Evolutionary conservation across 2,888 invertebrate species (phyloP), one percentile per base, ranked within the genome.

Genomic region (Drosophila diplacantha): DNA sequence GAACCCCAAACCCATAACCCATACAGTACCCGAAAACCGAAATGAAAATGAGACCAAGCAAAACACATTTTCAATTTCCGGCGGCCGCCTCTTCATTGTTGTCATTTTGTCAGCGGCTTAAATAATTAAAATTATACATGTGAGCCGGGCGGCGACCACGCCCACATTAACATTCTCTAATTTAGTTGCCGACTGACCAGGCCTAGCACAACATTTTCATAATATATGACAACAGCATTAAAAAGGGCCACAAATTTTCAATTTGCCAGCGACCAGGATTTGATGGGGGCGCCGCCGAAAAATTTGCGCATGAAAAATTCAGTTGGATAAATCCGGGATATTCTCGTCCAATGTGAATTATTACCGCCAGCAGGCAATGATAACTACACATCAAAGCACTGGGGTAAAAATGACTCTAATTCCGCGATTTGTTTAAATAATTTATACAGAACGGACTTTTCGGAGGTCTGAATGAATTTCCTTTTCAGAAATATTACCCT

Each of bases 61-160:
- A 71, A 69, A 67, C 65, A 81, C 73, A 83, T 73, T 83, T 77
- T 77, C 75, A 77, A 83, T 78, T 83, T 83, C 81, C 83, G 43
- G 43, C 26, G 11, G 26, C 43, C 35, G 32, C 31, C 46, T 26
- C 35, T 35, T 51, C 20, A 41, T 52, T 69, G 56, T 57, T 70
- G 35, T 46, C 49, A 51, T 69, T 54, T 67, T 69, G 51, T 55
- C 56, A 57, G 38, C 43, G 37, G 74, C 58, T 68, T 72, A 73
- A 82, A 80, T 83, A 74, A 69, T 83, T 69, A 39, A 80, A 77
- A 77, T 67, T 65, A 60, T 47, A 72, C 73, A 65, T 60, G 75
- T 67, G 63, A 53, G 26, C 35, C 63, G 34, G 26, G n/a, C n/a
- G 29, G 3, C 24, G 24, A 9, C 38, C 58, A 56, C 70, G 44